Base-by-base conservation (phyloP, 2,797 vertebrate species). In the Girardinus metallicus region DNA sequence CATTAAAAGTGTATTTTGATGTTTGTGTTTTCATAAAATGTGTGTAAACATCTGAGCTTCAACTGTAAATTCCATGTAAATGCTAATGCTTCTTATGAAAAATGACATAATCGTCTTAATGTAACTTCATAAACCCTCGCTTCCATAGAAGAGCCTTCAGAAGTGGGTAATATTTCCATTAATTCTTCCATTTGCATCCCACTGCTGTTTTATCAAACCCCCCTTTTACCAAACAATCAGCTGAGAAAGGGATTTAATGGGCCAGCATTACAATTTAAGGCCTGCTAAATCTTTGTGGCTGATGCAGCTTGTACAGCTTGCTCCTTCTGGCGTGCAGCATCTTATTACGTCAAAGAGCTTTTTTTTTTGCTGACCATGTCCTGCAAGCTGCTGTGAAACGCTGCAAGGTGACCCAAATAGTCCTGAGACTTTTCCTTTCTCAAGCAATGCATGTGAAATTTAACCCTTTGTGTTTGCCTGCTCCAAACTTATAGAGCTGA, bases 51-150 rank as follows among this genome's bases (percentile, higher is more conserved):
- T 31, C 12, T 15, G 2, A 13, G 46, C 79, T 73, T 18, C 1
- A 60, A 4, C 11, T 76, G 62, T 81, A 81, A 88, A 91, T 73
- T 53, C 80, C 44, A 57, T 89, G 79, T 74, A 41, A 70, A 34
- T 57, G 70, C 10, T 83, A 86, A 90, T 86, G 78, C 51, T 64
- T 82, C 80, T 90, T 84, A 85, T 83, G 74, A 86, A 87, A 16
- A 66, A 85, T 77, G 78, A 86, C 76, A 79, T 81, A 47, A 79
- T 89, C 85, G 80, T 73, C 72, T 87, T 93, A 92, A 91, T 87
- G 84, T 55, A 82, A 81, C 83, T 76, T 81, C 71, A 85, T 44
- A 88, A 91, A 94, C 87, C 87, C 84, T 46, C 34, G 29, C 68
- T 83, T 76, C 55, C 41, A 71, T 49, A 88, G 87, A 91, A 77